Percentiles rank a stretch among this genome's conserved stretches.
Conservation (phyloP, 1,140 invertebrate species). For the Triops longicaudatus region DNA sequence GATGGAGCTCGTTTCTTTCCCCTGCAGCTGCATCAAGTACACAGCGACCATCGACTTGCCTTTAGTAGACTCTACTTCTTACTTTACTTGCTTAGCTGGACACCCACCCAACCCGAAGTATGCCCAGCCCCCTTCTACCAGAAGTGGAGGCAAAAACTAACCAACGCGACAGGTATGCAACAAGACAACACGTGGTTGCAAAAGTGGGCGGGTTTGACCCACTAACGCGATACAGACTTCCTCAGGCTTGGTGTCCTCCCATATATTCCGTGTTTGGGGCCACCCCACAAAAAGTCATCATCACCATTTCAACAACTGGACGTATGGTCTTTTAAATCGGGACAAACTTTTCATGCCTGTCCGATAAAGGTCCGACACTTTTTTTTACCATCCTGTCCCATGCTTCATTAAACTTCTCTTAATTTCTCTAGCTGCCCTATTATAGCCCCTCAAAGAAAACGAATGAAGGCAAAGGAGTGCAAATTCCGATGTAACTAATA, state of each 20-base stretch:
- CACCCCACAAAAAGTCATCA: constrained; percentile 14
- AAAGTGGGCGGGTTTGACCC: constrained; percentile 13
- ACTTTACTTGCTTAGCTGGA: constrained; percentile 3
- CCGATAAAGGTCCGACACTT: not conserved
- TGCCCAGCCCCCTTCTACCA: not conserved
- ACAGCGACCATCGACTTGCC: not conserved
- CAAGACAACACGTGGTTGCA: constrained; percentile 5
- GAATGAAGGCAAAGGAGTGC: no score
- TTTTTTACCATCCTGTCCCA: not conserved
- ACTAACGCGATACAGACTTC: constrained; percentile 5
- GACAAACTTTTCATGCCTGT: constrained; percentile 6
- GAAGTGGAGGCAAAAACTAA: not conserved
- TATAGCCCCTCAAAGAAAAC: not conserved
- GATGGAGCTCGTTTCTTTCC: constrained; percentile 11
- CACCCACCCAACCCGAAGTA: not conserved
- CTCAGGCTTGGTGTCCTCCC: constrained; percentile 9
- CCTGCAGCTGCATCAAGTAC: constrained; percentile 4
- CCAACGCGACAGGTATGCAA: not conserved
- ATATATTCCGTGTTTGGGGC: not conserved
- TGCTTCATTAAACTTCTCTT: constrained; percentile 3
- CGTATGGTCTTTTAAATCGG: not conserved
- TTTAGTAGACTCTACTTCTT: not conserved
- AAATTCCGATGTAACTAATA: not conserved
- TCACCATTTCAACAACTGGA: constrained; percentile 12
- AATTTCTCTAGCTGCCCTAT: not conserved